These are phyloP conservation scores for Eutrigla gurnardus DNA, from an alignment of 2,797 vertebrate genomes.

Conservation along the genomic window DNA sequence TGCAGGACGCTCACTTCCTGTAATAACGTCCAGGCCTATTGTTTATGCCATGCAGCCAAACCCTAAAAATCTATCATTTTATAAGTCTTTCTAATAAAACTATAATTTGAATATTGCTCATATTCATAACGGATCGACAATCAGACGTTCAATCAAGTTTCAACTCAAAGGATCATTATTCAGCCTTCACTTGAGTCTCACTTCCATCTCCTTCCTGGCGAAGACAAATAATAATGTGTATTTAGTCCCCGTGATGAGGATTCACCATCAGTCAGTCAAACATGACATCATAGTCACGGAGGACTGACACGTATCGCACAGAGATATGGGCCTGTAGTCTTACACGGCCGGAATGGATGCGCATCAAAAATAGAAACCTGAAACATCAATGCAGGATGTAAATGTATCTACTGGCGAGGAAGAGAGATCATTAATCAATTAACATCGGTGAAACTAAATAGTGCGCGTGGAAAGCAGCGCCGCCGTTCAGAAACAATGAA, in stretches of 20 bases:
- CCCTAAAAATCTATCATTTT: neutral
- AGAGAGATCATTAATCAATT: constrained; percentile 83
- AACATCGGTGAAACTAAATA: constrained; percentile 82
- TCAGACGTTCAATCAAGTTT: constrained; percentile 44
- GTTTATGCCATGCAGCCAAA: neutral
- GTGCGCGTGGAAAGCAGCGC: constrained; percentile 46
- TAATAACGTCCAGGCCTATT: neutral
- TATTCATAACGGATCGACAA: neutral
- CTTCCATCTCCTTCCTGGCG: neutral
- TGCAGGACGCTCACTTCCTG: neutral
- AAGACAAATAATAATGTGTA: constrained; percentile 55
- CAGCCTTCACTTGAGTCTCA: constrained; percentile 32
- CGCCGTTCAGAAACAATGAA: constrained; percentile 68
- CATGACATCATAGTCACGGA: constrained; percentile 65
- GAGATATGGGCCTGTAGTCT: constrained; percentile 64
- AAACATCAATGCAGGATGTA: constrained; percentile 80
- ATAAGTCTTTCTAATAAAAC: constrained; percentile 20
- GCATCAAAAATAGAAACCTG: constrained; percentile 73
- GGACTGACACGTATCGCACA: constrained; percentile 60
- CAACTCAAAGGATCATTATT: constrained; percentile 61
- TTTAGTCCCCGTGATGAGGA: constrained; percentile 65
- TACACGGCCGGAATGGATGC: constrained; percentile 64
- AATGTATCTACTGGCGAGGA: constrained; percentile 73
- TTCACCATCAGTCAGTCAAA: constrained; percentile 56
- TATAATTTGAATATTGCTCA: neutral